Percentiles rank a stretch among this genome's conserved stretches.
Evolutionary conservation across 2,797 vertebrate genomes (phyloP).

Genomic region (Mormyrus proboscirostris): DNA sequence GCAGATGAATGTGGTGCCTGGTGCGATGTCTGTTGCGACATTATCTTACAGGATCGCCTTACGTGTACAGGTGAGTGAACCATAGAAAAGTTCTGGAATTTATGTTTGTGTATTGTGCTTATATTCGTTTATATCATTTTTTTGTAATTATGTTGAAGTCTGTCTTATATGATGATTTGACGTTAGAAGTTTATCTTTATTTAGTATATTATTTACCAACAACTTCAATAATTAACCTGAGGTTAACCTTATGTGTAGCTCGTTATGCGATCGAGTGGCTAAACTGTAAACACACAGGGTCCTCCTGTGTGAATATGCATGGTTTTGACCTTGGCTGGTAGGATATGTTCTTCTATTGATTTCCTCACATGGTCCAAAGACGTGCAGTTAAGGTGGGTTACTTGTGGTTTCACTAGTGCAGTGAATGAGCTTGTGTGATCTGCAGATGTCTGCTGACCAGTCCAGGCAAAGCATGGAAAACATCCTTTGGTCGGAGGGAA

Average conservation of each 20-base stretch:
- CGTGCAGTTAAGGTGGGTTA: background rate
- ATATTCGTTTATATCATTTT: background rate
- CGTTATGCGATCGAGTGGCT: background rate
- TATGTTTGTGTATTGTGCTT: background rate
- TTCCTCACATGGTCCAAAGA: background rate
- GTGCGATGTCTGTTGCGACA: slow-evolving; percentile 61
- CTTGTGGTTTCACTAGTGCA: background rate
- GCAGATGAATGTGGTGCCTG: slow-evolving; percentile 42
- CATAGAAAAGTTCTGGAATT: background rate
- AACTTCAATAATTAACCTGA: slow-evolving; percentile 3
- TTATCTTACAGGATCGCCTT: slow-evolving; percentile 52
- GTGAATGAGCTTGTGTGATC: background rate
- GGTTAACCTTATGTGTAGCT: background rate
- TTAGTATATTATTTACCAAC: slow-evolving; percentile 9
- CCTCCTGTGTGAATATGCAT: background rate
- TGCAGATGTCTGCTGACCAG: background rate
- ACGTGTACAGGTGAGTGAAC: slow-evolving; percentile 59
- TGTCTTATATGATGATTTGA: background rate
- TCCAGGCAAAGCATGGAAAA: background rate
- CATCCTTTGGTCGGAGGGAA: background rate
- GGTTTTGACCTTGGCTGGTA: background rate
- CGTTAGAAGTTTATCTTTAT: background rate
- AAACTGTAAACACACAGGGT: background rate
- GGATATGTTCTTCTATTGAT: background rate
- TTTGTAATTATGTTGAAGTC: background rate